phyloP scores from a whole-genome alignment of 2,113 vertebrate genomes.

The Gallinago undulata region DNA sequence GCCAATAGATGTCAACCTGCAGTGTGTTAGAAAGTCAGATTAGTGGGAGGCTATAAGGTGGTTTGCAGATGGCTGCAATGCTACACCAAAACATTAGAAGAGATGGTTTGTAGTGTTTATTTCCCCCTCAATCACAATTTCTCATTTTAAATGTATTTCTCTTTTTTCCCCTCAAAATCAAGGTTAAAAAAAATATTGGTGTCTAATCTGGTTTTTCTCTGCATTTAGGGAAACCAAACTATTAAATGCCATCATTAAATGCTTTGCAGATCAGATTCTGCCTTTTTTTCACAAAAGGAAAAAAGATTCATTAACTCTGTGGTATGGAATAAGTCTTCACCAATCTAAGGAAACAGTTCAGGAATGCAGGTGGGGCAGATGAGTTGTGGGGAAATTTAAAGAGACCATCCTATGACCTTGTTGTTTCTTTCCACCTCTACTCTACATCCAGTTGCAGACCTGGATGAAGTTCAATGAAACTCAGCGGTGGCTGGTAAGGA shows the following conservation, averaged over 20 bases:
- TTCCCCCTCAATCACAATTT: neutral
- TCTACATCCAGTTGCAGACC: neutral
- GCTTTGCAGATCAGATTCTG: neutral
- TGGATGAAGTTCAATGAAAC: neutral
- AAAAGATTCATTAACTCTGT: neutral
- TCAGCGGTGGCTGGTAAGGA: neutral
- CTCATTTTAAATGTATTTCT: neutral
- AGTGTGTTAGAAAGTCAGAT: slow-evolving; percentile 7
- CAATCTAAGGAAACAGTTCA: neutral
- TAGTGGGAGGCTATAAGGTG: slow-evolving; percentile 6
- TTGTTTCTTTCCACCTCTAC: neutral
- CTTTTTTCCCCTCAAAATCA: neutral
- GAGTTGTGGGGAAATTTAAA: neutral
- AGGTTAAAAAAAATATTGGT: neutral
- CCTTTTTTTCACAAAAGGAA: neutral
- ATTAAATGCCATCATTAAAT: neutral
- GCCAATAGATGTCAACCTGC: slow-evolving; percentile 22
- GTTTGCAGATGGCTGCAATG: slow-evolving; percentile 30
- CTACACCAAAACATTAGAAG: neutral
- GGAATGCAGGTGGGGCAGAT: neutral
- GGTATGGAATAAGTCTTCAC: neutral
- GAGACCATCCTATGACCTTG: neutral
- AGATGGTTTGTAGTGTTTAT: neutral
- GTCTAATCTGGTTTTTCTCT: neutral
- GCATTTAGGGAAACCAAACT: neutral